A percentile compares a stretch with the other conserved stretches of the same genome.
Conservation (phyloP, 2,888 invertebrate species). For the Pollenia angustigena region DNA sequence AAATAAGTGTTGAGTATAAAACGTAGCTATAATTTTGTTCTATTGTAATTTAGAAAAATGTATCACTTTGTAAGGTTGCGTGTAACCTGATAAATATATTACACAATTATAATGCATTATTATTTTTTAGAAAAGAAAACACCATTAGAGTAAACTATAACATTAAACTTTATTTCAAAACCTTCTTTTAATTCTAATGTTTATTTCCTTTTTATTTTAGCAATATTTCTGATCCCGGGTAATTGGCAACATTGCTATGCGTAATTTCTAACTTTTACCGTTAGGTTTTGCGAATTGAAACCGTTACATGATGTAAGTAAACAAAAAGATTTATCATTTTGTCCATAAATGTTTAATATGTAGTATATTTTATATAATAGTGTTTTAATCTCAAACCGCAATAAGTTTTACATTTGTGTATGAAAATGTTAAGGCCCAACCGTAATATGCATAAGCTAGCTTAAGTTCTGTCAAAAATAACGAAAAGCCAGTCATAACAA, state of each 20-base stretch:
- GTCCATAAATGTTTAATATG: background rate
- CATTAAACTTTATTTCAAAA: constrained; percentile 6
- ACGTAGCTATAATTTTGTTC: too few relatives aligned
- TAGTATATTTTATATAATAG: background rate
- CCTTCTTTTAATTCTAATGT: background rate
- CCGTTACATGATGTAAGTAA: constrained; percentile 51
- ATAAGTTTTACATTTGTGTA: background rate
- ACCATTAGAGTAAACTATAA: too few relatives aligned
- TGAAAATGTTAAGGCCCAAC: too few relatives aligned
- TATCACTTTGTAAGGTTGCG: too few relatives aligned
- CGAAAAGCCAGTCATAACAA: too few relatives aligned
- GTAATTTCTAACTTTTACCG: constrained; percentile 46
- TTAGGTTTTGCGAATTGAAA: constrained; percentile 2
- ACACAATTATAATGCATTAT: too few relatives aligned
- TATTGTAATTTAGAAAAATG: too few relatives aligned
- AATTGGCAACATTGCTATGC: constrained; percentile 51
- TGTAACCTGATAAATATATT: too few relatives aligned
- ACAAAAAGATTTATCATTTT: background rate
- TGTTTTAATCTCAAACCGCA: background rate
- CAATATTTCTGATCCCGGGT: constrained; percentile 44
- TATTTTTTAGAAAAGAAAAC: too few relatives aligned
- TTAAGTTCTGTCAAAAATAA: too few relatives aligned
- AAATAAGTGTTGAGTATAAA: too few relatives aligned
- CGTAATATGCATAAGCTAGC: too few relatives aligned
- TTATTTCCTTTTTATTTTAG: constrained; percentile 16